Base-by-base conservation (phyloP, 2,888 invertebrate species). In the Drosophila nigritarsus region DNA sequence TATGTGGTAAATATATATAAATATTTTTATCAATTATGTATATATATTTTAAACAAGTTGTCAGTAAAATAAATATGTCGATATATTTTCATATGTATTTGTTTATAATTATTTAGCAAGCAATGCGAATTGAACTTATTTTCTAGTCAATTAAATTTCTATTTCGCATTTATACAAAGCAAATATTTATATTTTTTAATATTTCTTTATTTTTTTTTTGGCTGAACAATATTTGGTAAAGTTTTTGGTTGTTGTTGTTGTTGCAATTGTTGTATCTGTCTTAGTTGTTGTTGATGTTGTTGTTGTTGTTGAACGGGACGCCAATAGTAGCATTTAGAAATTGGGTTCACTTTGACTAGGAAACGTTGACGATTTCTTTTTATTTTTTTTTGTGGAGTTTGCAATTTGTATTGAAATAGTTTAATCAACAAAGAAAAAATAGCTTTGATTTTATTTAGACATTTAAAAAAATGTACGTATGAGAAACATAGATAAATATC, bases 101-200 rank as follows among this genome's bases (percentile, higher is more conserved):
- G 53, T 73, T 45, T 45, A 45, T 62, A 69, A 64, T 73, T 62
- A 65, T 58, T 69, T 79, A 77, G 85, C 73, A 87, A 87, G 83
- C 88, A 83, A 80, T 87, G 87, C 82, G 65, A 76, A 65, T 67
- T 61, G 27, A 82, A 82, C 83, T 87, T 83, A 82, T 29, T 29
- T 34, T 18, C 79, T 87, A 87, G 38, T 75, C 65, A 48, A 66
- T 60, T 55, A 81, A 55, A 64, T 49, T 62, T 63, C 18, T 48
- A 38, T 62, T 53, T 60, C 50, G 40, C 34, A 64, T 66, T 56
- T 69, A 51, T 66, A 69, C 64, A 68, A 65, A 75, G 54, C 54
- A 66, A 32, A 40, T 63, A n/a, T 30, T 9, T 40, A n/a, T 30
- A n/a, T 49, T 50, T 68, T 38, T 24, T 15, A 15, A 45, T 45